Percentiles rank a stretch among this genome's conserved stretches.
Evolutionary conservation across 2,113 vertebrate genomes (phyloP).

Genomic region (Cebus imitator): DNA sequence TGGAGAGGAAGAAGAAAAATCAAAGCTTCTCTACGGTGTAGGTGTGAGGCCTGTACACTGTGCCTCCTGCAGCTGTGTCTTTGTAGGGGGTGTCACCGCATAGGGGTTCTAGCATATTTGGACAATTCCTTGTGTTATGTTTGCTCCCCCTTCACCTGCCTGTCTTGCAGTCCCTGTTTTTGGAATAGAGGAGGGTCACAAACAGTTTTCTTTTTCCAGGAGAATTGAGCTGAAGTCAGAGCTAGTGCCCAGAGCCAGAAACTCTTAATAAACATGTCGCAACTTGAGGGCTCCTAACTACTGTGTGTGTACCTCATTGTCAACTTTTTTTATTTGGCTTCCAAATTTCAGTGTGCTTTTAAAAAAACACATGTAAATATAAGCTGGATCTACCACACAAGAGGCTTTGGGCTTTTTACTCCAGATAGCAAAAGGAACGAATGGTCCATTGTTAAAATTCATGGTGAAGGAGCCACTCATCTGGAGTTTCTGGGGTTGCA

Average conservation of each 20-base stretch:
- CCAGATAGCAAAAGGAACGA: neutral
- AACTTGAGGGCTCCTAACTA: constrained; percentile 44
- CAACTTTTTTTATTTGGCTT: constrained; percentile 9
- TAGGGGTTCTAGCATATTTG: neutral
- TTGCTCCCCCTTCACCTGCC: neutral
- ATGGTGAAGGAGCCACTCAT: neutral
- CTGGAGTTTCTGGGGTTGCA: neutral
- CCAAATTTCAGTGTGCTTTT: constrained; percentile 23
- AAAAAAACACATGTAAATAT: constrained; percentile 28
- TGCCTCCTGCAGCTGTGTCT: constrained; percentile 5
- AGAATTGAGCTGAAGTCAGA: constrained; percentile 54
- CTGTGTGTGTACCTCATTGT: neutral
- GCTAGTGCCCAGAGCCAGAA: constrained; percentile 29
- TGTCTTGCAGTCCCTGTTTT: constrained; percentile 3
- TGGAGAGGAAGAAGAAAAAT: neutral
- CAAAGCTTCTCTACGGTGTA: neutral
- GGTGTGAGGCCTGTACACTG: neutral
- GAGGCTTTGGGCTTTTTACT: neutral
- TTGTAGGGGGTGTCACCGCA: neutral
- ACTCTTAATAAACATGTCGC: constrained; percentile 51
- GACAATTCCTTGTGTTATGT: neutral
- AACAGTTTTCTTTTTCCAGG: neutral
- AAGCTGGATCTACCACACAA: neutral
- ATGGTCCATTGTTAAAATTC: neutral
- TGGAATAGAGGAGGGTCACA: neutral